These are phyloP conservation scores for Anser brachyrhynchus DNA, from an alignment of 2,113 vertebrate genomes.

Conservation along the genomic window DNA sequence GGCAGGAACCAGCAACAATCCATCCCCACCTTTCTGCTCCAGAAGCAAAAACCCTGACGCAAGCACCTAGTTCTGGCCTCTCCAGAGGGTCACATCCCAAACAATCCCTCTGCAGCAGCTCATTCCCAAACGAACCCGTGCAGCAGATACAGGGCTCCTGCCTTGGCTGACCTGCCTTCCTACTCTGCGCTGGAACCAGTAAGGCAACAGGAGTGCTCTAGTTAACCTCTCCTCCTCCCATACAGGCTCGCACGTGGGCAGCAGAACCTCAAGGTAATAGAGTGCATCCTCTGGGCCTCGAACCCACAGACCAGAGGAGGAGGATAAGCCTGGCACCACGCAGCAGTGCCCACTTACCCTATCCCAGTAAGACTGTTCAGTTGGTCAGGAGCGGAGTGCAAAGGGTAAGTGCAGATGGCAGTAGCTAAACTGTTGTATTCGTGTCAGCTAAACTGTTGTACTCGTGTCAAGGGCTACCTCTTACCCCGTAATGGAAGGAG, in stretches of 20 bases:
- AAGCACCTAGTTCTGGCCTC: background rate
- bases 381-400: background rate
- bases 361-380: background rate
- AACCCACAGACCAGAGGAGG: background rate
- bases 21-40: background rate
- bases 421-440: constrained; percentile 15
- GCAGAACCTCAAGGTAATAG: background rate
- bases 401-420: constrained; percentile 21
- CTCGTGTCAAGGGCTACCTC: background rate
- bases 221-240: constrained; percentile 32
- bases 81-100: background rate
- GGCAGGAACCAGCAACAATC: background rate
- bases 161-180: background rate
- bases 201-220: background rate
- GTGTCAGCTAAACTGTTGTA: background rate
- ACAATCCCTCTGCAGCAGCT: background rate
- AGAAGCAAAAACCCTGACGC: background rate
- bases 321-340: background rate
- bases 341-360: background rate
- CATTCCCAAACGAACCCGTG: background rate
- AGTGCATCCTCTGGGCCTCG: background rate
- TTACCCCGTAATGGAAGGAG: background rate
- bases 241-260: background rate
- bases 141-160: background rate
- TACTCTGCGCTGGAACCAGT: background rate